Conservation (phyloP, 2,888 invertebrate genomes). For the Dioctria rufipes region DNA sequence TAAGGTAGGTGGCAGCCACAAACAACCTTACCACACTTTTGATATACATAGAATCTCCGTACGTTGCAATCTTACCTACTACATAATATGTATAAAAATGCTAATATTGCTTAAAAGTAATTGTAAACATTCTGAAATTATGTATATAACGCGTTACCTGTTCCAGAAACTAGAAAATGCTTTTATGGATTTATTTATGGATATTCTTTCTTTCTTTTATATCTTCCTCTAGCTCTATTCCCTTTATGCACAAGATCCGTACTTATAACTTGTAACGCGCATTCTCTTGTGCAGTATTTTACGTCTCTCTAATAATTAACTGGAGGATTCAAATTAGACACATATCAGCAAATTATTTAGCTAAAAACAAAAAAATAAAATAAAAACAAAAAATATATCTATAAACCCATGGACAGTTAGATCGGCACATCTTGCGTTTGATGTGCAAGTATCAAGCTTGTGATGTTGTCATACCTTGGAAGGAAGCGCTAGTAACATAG, state of each 20-base stretch:
- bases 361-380: slow-evolving; percentile 10
- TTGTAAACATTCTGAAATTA: no score
- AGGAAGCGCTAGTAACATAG: slow-evolving; percentile 25
- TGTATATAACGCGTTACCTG: not conserved
- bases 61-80: no score
- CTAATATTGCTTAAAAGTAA: no score
- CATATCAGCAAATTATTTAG: slow-evolving; percentile 39
- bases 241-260: not conserved
- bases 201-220: slow-evolving; percentile 2
- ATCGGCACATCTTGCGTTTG: slow-evolving; percentile 37
- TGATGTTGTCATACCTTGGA: slow-evolving; percentile 38
- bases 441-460: slow-evolving; percentile 40
- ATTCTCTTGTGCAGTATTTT: no score
- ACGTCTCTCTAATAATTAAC: no score
- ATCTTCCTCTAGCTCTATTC: no score
- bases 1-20: no score
- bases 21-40: no score
- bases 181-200: slow-evolving; percentile 58
- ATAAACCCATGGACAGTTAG: slow-evolving; percentile 47
- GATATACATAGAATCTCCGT: no score
- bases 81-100: no score
- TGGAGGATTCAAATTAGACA: slow-evolving; percentile 22
- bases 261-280: no score
- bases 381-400: slow-evolving; percentile 19
- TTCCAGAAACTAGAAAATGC: slow-evolving; percentile 58